phyloP scores from a whole-genome alignment of 1,140 invertebrate genomes.

The Melipona quadrifasciata region DNA sequence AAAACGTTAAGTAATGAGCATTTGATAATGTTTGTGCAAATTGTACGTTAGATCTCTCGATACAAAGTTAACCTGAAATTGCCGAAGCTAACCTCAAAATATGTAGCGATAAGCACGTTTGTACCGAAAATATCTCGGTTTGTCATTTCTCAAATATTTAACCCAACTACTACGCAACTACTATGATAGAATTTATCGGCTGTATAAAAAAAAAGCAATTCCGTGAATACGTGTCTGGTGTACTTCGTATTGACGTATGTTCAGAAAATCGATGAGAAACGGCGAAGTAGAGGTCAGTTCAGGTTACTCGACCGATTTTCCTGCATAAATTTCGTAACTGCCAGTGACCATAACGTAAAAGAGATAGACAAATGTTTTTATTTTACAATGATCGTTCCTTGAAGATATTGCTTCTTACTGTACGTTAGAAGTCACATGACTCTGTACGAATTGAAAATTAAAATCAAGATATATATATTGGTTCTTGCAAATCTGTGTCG shows the following conservation, averaged over 20 bases:
- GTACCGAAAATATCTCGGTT: background rate
- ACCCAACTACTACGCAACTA: background rate
- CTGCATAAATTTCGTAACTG: slow-evolving; percentile 23
- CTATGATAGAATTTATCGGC: background rate
- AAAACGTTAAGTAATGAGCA: background rate
- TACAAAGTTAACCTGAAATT: background rate
- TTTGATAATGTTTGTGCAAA: background rate
- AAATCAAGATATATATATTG: background rate
- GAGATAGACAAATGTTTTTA: background rate
- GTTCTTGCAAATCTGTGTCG: slow-evolving; percentile 10
- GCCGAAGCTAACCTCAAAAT: slow-evolving; percentile 45
- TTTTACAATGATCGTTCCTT: background rate
- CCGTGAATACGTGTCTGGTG: slow-evolving; percentile 19
- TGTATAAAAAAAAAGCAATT: slow-evolving; percentile 10
- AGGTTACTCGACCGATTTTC: slow-evolving; percentile 38
- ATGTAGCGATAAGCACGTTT: background rate
- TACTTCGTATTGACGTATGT: slow-evolving; percentile 47
- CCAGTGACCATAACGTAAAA: background rate
- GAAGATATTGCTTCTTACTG: background rate
- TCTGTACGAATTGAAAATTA: background rate
- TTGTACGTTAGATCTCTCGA: slow-evolving; percentile 2
- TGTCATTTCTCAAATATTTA: background rate
- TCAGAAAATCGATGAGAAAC: slow-evolving; percentile 48
- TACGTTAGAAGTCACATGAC: background rate
- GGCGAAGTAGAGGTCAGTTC: slow-evolving; percentile 44